Conservation (phyloP, 2,888 invertebrate genomes). For the Uloborus plumipes region DNA sequence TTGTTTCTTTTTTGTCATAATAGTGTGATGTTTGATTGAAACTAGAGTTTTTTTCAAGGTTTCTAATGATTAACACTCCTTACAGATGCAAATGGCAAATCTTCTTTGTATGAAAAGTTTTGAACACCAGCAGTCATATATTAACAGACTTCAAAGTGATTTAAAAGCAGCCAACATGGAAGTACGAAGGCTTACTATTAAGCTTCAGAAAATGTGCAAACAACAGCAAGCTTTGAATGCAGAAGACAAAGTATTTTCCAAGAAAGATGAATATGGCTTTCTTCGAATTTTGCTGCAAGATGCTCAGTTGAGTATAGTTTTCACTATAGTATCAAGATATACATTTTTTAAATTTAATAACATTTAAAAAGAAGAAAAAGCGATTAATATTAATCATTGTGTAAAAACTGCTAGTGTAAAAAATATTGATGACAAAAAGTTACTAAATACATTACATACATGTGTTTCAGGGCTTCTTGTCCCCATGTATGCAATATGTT, state of each 20-base stretch:
- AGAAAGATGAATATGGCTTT: conserved; percentile 30
- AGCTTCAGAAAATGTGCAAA: conserved; percentile 1
- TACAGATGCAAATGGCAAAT: conserved; percentile 39
- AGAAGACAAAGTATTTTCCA: not conserved
- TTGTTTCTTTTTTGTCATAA: too few species aligned
- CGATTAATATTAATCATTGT: too few species aligned
- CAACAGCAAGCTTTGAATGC: not conserved
- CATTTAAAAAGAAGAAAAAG: too few species aligned
- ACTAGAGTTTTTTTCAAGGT: too few species aligned
- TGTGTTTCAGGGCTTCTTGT: too few species aligned
- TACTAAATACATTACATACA: too few species aligned
- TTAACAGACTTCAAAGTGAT: conserved; percentile 16
- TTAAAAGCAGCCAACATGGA: conserved; percentile 20
- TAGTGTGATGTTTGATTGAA: too few species aligned
- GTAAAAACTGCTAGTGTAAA: too few species aligned
- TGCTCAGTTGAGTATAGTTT: conserved; percentile 26
- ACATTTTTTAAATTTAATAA: too few species aligned
- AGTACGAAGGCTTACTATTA: conserved; percentile 5
- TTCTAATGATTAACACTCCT: not conserved
- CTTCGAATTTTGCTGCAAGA: conserved; percentile 31
- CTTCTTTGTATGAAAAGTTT: conserved; percentile 27
- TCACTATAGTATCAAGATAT: not conserved
- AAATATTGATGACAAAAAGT: too few species aligned
- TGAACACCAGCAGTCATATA: conserved; percentile 25
- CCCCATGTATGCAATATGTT: too few species aligned